phyloP scores from a whole-genome alignment of 2,113 vertebrate species.

The Pseudolaguvia tuberculata region DNA sequence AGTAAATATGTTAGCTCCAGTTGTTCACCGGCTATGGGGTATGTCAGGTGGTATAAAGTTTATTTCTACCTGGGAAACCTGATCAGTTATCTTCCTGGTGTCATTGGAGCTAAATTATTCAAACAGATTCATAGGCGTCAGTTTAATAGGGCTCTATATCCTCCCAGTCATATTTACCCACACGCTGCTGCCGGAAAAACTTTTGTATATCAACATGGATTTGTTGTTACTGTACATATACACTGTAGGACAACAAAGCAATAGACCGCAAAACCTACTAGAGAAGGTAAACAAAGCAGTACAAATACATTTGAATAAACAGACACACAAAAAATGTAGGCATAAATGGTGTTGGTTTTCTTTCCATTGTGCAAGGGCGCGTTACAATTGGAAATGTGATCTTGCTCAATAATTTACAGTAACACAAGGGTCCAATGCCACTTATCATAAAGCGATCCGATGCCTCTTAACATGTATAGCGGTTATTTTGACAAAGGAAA shows the following conservation, averaged over 20 bases:
- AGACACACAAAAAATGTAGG: conserved; percentile 53
- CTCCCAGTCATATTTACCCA: conserved; percentile 15
- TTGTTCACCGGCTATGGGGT: conserved; percentile 55
- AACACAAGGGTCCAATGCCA: conserved; percentile 60
- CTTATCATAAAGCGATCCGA: conserved; percentile 60
- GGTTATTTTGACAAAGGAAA: neutral
- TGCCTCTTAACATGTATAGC: conserved; percentile 28
- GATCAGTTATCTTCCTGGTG: conserved; percentile 43
- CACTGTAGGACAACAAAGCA: conserved; percentile 6
- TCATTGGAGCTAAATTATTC: conserved; percentile 37
- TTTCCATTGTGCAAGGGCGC: conserved; percentile 65
- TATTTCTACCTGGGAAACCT: conserved; percentile 61
- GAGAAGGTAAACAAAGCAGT: conserved; percentile 6
- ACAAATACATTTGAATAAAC: conserved; percentile 34
- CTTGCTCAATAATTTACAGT: conserved; percentile 66
- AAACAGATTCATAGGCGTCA: conserved; percentile 19
- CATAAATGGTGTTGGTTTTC: conserved; percentile 71
- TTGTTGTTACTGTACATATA: conserved; percentile 7
- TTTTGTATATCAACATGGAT: neutral
- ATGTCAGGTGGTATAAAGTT: conserved; percentile 32
- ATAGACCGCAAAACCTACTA: neutral
- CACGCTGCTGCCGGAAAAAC: neutral
- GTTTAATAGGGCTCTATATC: neutral
- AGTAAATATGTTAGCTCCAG: conserved; percentile 27
- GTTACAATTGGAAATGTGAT: conserved; percentile 59